These are phyloP conservation scores for Gambusia holbrooki DNA, from an alignment of 2,113 vertebrate species.

Conservation along the genomic window DNA sequence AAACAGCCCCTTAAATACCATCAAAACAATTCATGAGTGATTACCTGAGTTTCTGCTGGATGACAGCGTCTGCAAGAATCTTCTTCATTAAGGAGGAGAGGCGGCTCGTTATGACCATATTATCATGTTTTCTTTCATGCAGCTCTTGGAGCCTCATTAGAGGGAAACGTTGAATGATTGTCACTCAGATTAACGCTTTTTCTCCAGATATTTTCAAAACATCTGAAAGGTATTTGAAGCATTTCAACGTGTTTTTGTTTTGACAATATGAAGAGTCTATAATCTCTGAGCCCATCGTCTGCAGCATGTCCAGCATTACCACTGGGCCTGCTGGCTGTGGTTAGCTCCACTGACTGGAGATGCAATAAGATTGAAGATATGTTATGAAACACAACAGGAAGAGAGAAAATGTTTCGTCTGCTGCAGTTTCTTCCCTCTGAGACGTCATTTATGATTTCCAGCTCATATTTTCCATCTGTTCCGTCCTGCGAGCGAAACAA, in stretches of 20 bases:
- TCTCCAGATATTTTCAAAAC: background rate
- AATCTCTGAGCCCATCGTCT: background rate
- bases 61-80: slow-evolving; percentile 12
- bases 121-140: slow-evolving; percentile 15
- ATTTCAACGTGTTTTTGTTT: background rate
- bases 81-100: slow-evolving; percentile 1
- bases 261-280: background rate
- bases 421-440: too few relatives aligned
- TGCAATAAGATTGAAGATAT: too few relatives aligned
- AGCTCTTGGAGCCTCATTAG: slow-evolving; percentile 30
- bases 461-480: too few relatives aligned
- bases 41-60: slow-evolving; percentile 26
- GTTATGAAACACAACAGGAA: too few relatives aligned
- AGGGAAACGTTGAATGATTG: background rate
- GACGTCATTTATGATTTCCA: too few relatives aligned
- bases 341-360: too few relatives aligned
- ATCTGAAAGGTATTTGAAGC: background rate
- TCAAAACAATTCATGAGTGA: slow-evolving; percentile 35
- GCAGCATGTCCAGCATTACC: background rate
- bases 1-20: slow-evolving; percentile 26
- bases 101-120: slow-evolving; percentile 23
- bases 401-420: too few relatives aligned
- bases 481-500: too few relatives aligned
- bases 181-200: background rate
- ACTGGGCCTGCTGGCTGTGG: too few relatives aligned